A percentile compares a stretch with the other conserved stretches of the same genome.
These are phyloP conservation scores for Gavialis gangeticus DNA, from an alignment of 2,113 vertebrate genomes.

Conservation along the genomic window DNA sequence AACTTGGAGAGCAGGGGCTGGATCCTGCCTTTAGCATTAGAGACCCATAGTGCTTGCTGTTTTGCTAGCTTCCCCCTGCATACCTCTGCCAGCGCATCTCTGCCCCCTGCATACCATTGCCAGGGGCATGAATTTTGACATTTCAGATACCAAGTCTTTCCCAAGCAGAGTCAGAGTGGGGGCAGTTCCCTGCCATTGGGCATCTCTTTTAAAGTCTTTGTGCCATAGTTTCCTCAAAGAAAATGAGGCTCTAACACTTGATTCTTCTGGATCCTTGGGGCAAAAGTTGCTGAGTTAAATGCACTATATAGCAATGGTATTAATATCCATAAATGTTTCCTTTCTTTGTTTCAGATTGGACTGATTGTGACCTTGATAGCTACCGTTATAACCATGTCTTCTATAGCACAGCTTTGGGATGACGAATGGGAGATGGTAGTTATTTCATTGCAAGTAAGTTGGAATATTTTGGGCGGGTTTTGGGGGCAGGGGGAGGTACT, in stretches of 20 bases:
- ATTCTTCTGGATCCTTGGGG: fast-evolving
- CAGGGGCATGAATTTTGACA: background rate
- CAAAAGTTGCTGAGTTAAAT: background rate
- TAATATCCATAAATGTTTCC: fast-evolving
- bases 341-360: slow-evolving; percentile 81
- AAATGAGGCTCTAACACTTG: background rate
- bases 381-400: slow-evolving; percentile 89
- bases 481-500: background rate
- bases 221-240: background rate
- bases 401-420: slow-evolving; percentile 91
- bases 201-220: background rate
- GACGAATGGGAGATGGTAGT: slow-evolving; percentile 93
- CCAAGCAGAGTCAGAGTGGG: background rate
- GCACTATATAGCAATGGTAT: background rate
- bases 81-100: background rate
- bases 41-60: background rate
- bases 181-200: background rate
- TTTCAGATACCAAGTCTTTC: background rate
- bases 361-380: slow-evolving; percentile 86
- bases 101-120: background rate
- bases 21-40: background rate
- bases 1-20: background rate
- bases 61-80: background rate
- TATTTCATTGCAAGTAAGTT: slow-evolving; percentile 90
- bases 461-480: background rate